A percentile compares a stretch with the other conserved stretches of the same genome.
phyloP scores from a whole-genome alignment of 2,113 vertebrate genomes.

The Baryphthengus martii region DNA sequence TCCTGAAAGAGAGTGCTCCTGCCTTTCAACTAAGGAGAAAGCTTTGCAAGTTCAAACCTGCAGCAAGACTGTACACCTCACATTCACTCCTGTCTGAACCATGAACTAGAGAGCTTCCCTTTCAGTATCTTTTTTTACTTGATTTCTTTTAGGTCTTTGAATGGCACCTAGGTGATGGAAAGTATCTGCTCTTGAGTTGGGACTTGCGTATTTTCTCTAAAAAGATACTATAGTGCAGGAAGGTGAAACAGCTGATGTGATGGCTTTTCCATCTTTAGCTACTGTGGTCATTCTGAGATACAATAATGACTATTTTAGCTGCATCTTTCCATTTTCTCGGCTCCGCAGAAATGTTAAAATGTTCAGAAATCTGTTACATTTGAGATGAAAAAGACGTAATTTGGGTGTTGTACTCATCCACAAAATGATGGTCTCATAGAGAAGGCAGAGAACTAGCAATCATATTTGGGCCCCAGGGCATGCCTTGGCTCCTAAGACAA shows the following conservation, averaged over 20 bases:
- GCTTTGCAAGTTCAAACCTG: neutral
- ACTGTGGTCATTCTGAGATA: neutral
- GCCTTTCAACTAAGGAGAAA: conserved; percentile 24
- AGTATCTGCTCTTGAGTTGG: neutral
- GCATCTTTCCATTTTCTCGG: neutral
- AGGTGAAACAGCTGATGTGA: neutral
- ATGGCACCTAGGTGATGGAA: neutral
- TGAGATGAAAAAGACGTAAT: neutral
- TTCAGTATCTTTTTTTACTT: neutral
- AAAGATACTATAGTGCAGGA: neutral
- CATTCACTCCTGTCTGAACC: neutral
- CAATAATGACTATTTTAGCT: neutral
- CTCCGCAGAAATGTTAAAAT: neutral
- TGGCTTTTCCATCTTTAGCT: neutral
- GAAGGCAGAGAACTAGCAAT: neutral
- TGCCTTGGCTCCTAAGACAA: neutral
- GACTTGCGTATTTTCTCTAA: neutral
- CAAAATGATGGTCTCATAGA: neutral
- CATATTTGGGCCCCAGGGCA: neutral
- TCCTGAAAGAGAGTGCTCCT: neutral
- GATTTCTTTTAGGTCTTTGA: neutral
- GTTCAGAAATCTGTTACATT: neutral
- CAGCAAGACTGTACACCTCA: neutral
- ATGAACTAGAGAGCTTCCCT: neutral
- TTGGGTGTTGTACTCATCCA: neutral